Evolutionary conservation across 1,140 invertebrate species (phyloP), one percentile per base, ranked within the genome.

Genomic region (Heliothis subflexa): DNA sequence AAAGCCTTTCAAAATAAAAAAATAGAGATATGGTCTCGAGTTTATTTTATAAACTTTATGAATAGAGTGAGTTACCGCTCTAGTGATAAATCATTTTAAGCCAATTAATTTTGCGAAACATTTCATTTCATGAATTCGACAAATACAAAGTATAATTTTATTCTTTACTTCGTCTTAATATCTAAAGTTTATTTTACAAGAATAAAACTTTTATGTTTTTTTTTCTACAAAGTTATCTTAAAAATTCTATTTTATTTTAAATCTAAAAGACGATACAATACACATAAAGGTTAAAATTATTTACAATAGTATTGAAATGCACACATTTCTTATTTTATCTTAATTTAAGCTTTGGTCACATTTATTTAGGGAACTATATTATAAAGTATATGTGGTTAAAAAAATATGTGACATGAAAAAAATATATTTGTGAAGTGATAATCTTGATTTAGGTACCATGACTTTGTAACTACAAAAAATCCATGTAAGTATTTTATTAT

Each of bases 231-330:
- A 33, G n/a, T 57, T 25, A 57, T 57, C 33, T 45, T 16, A 40
- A 33, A n/a, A 45, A 64, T 64, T 18, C 33, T 64, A 64, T 3
- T 18, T 18, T 45, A 64, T 64, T 64, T 45, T 64, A 45, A 3
- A 16, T 3, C n/a, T 62, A 45, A 40, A 40, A 45, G 40, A 16
- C 28, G n/a, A 18, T 45, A 33, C 28, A 40, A 18, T 45, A 33
- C 3, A 71, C 1, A 71, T 55, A 40, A 5, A 10, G 12, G 28
- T 71, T 55, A 40, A 54, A 55, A 71, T 55, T 71, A 71, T 71
- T n/a, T 55, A 71, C 68, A 71, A 71, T 71, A 71, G 18, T 68
- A 25, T 47, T 25, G 50, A 71, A 71, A 71, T 71, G 68, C 68
- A 71, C 14, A 54, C 25, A 40, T 66, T 71, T 54, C 49, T 50